Evolutionary conservation across 2,888 invertebrate genomes (phyloP).

Genomic region (Willowsia nigromaculata): DNA sequence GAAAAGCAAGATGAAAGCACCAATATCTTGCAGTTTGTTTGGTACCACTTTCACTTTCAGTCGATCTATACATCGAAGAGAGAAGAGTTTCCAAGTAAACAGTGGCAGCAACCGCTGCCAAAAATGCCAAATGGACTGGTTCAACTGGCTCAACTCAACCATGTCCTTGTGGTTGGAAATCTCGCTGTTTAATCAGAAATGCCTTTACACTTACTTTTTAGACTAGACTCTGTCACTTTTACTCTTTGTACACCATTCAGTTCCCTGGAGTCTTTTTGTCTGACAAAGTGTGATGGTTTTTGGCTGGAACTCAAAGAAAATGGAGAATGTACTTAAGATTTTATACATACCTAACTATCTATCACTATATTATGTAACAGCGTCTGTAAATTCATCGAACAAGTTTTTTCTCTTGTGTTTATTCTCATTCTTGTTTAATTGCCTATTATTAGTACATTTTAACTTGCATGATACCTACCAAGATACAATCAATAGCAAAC

Average conservation of each 20-base stretch:
- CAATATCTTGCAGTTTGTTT: not conserved
- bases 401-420: no score
- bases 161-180: slow-evolving; percentile 26
- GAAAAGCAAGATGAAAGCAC: not conserved
- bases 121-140: not conserved
- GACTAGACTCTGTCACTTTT: slow-evolving; percentile 1
- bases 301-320: not conserved
- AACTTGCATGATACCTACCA: not conserved
- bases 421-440: no score
- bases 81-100: not conserved
- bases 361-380: no score
- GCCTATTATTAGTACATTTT: not conserved
- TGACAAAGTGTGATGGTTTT: not conserved
- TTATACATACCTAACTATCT: no score
- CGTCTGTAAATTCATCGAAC: no score
- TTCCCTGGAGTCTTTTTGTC: slow-evolving; percentile 39
- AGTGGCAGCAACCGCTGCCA: not conserved
- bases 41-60: not conserved
- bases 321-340: no score
- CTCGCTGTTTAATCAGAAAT: slow-evolving; percentile 49
- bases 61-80: not conserved
- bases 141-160: no score
- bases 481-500: not conserved
- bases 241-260: not conserved
- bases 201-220: not conserved